Evolutionary conservation across 92 coral and sea anemone species (phyloP).

Genomic region (Pocillopora grandis): DNA sequence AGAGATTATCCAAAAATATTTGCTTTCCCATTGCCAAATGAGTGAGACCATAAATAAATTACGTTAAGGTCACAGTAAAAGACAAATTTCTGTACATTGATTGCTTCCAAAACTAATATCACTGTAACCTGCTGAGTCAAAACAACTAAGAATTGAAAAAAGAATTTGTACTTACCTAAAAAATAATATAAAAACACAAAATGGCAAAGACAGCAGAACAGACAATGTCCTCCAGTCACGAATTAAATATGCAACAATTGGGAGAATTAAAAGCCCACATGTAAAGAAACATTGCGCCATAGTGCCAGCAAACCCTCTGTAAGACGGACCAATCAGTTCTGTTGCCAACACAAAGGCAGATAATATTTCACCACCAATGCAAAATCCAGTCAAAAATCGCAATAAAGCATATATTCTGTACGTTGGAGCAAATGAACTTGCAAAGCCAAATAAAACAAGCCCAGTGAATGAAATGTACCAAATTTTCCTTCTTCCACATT

Average conservation of each 20-base stretch:
- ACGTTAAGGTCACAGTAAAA: no score
- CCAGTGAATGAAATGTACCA: constrained; percentile 91
- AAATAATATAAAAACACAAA: constrained; percentile 87
- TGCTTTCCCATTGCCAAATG: no score
- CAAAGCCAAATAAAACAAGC: constrained; percentile 84
- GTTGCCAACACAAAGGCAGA: constrained; percentile 94
- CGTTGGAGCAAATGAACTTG: constrained; percentile 90
- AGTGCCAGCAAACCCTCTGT: constrained; percentile 91
- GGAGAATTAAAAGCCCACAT: constrained; percentile 84
- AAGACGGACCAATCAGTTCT: constrained; percentile 95
- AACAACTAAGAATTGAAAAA: not conserved
- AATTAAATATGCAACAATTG: constrained; percentile 79
- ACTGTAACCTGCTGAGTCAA: no score
- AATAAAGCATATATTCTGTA: constrained; percentile 63
- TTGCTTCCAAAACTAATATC: no score
- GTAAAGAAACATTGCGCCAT: constrained; percentile 95
- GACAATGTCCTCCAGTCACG: constrained; percentile 97
- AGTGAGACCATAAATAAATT: no score
- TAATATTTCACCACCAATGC: constrained; percentile 89
- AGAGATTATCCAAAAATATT: no score
- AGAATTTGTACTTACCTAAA: constrained; percentile 74
- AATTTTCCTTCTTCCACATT: constrained; percentile 83
- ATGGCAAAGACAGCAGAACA: constrained; percentile 83
- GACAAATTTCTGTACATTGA: no score
- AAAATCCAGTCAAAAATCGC: constrained; percentile 90